Conservation (phyloP, 2,113 vertebrate genomes). For the Mormyrus lacerda region DNA sequence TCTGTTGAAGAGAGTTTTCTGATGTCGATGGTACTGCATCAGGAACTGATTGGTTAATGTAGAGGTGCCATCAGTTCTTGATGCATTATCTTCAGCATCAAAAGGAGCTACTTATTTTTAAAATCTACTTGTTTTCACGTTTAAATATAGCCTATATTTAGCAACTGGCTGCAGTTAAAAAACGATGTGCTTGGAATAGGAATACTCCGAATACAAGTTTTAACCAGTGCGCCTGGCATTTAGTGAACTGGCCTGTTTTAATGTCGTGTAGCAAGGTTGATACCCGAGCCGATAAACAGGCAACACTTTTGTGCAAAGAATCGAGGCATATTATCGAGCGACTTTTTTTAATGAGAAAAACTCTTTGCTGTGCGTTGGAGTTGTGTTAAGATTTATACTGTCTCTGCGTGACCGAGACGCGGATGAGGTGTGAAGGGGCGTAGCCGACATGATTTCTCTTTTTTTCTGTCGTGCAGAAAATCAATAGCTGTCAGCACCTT, state of each 20-base stretch:
- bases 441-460: background rate
- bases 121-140: background rate
- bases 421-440: background rate
- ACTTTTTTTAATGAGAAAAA: background rate
- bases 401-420: background rate
- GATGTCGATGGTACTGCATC: slow-evolving; percentile 98
- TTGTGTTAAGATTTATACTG: background rate
- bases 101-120: slow-evolving; percentile 51
- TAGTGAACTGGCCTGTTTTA: background rate
- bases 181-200: background rate
- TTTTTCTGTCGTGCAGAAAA: background rate
- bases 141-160: background rate
- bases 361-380: background rate
- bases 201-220: background rate
- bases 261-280: background rate
- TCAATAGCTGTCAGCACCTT: slow-evolving; percentile 14
- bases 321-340: background rate
- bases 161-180: background rate
- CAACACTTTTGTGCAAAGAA: background rate
- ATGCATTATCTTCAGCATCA: slow-evolving; percentile 98
- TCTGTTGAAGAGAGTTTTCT: slow-evolving; percentile 59
- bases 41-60: slow-evolving; percentile 97
- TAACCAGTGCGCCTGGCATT: background rate
- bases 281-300: background rate
- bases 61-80: slow-evolving; percentile 81